Evolutionary conservation across 1,140 invertebrate genomes (phyloP).

Genomic region (Drosophila gunungcola): DNA sequence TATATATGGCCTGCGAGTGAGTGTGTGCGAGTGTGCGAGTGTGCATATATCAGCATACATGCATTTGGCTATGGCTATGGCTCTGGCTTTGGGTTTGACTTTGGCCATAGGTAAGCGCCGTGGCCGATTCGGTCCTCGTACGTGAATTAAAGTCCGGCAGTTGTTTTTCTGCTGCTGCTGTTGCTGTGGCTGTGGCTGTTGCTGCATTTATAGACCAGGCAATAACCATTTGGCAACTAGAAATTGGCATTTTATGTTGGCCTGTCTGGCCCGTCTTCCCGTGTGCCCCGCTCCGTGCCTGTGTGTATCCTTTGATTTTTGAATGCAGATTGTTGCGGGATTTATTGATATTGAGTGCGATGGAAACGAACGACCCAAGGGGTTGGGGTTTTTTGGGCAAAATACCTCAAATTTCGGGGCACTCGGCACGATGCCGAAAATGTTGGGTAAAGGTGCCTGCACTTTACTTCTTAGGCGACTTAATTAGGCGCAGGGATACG

Average conservation of each 20-base stretch:
- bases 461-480: constrained; percentile 30
- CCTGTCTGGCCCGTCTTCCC: constrained; percentile 49
- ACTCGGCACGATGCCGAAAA: neutral
- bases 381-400: no score
- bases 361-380: constrained; percentile 20
- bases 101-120: constrained; percentile 50
- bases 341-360: constrained; percentile 79
- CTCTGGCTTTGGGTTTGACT: constrained; percentile 32
- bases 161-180: neutral
- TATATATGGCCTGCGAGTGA: neutral
- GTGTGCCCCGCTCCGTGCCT: constrained; percentile 16
- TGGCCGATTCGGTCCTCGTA: constrained; percentile 51
- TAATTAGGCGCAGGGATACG: constrained; percentile 39
- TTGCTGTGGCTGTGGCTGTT: constrained; percentile 16
- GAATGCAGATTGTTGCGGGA: constrained; percentile 75
- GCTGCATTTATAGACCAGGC: constrained; percentile 61
- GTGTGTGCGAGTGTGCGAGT: neutral
- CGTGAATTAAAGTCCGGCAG: constrained; percentile 48
- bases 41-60: constrained; percentile 27
- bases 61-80: constrained; percentile 14
- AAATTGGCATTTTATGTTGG: constrained; percentile 82
- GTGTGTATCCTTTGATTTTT: constrained; percentile 78
- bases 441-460: constrained; percentile 10
- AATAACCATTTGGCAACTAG: constrained; percentile 82
- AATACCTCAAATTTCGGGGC: constrained; percentile 10